These are phyloP conservation scores for Rhynchotus rufescens DNA, from an alignment of 2,797 vertebrate species.

Conservation along the genomic window DNA sequence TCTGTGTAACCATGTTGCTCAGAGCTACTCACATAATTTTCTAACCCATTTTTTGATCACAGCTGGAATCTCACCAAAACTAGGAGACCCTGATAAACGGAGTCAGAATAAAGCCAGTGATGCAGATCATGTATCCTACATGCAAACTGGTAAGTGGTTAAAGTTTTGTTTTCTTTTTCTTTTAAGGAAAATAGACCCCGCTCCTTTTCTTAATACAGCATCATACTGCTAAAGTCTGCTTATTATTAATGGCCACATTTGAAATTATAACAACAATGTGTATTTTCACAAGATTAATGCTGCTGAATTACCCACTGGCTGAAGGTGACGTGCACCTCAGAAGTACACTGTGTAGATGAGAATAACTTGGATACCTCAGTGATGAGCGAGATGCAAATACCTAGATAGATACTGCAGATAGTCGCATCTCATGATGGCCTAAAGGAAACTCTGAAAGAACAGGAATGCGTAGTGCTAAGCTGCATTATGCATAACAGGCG, in stretches of 20 bases:
- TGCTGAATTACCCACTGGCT: neutral
- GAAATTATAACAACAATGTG: fast-evolving
- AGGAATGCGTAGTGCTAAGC: slow-evolving; percentile 28
- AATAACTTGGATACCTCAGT: slow-evolving; percentile 50
- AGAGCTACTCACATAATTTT: neutral
- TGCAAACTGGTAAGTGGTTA: neutral
- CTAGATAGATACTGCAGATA: slow-evolving; percentile 36
- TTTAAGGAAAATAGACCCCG: neutral
- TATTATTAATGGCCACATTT: neutral
- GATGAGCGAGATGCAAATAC: slow-evolving; percentile 42
- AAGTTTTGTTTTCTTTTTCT: neutral
- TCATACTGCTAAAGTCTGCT: fast-evolving
- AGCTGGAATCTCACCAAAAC: neutral
- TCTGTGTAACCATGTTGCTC: fast-evolving
- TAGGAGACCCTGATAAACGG: neutral
- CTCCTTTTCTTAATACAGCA: neutral
- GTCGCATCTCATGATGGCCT: slow-evolving; percentile 30
- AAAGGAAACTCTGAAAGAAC: slow-evolving; percentile 31
- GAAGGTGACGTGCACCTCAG: neutral
- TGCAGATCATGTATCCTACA: fast-evolving
- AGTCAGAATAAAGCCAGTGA: neutral
- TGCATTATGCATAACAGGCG: slow-evolving; percentile 36
- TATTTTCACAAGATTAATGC: neutral
- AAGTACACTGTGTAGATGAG: neutral
- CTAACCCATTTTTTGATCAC: neutral